Base-by-base conservation (phyloP, 30 jellyfish, hydroid and myxozoan species). In the Turritopsis dohrnii region DNA sequence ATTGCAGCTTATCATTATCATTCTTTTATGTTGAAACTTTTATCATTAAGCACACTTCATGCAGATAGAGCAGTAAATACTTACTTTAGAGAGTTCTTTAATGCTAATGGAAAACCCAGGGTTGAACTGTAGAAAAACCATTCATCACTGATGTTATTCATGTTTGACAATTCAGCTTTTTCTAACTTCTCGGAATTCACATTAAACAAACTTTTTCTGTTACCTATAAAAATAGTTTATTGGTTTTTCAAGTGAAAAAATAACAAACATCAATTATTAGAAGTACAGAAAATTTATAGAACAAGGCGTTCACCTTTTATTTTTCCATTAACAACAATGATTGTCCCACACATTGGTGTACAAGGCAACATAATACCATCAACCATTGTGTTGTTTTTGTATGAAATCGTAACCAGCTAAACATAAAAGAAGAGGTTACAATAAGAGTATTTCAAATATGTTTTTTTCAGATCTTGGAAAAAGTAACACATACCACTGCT, bases 341-440 rank as follows among this genome's bases (percentile, higher is more conserved):
- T 69, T n/a, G 77, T 69, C 16, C 77, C 77, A 69, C 28, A n/a
- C 31, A 1, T 23, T 69, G 28, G 28, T 23, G 77, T 69, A 21
- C 77, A 69, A 69, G 77, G 77, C 19, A 69, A n/a, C 77, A 69
- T 69, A 19, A 69, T 27, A 69, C 77, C 77, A n/a, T 69, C 31
- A 41, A 41, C 60, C 5, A 13, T 13, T 3, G 60, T 41, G 60
- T 41, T 41, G 60, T 41, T 41, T 13, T 41, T 41, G 5, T 13
- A 13, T 41, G 13, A 3, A 41, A 41, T 41, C 13, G 60, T 41
- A 41, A 41, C 60, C 60, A 41, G 13, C 60, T 41, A 41, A 41
- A 41, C n/a, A n/a, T n/a, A n/a, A n/a, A n/a, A n/a, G n/a, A n/a
- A n/a, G n/a, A n/a, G n/a, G n/a, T n/a, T n/a, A n/a, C n/a, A n/a